Evolutionary conservation across 2,888 invertebrate genomes (phyloP), one percentile per base, ranked within the genome.

Genomic region (Agrenia bidenticulata): DNA sequence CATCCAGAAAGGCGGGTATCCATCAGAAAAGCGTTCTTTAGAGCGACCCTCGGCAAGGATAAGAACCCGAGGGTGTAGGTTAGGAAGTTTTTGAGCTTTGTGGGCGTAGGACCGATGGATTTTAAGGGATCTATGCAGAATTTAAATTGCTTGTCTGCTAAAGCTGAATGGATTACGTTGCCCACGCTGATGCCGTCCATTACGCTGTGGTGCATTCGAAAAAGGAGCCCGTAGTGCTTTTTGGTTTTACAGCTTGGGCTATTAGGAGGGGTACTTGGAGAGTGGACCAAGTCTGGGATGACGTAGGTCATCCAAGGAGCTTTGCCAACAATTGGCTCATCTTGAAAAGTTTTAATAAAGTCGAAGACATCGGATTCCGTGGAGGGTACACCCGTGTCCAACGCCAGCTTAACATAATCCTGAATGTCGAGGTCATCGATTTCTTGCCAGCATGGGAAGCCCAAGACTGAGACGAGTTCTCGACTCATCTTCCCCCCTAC

Each of bases 101-200:
- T 32, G 5, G 32, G 4, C n/a, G n/a, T n/a, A n/a, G n/a, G n/a
- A n/a, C n/a, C n/a, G n/a, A 64, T n/a, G 2, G 70, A 69, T 17
- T 63, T 58, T 11, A 64, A 59, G 1, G 75, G 75, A 45, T 75
- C 75, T 13, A 75, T 57, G 7, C 69, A 60, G 53, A 75, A 75
- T 53, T 70, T 70, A 59, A 75, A 75, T 1, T 71, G 70, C 42
- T 68, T 67, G 45, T 75, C 75, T 1, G 70, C 75, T 2, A 74
- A 60, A n/a, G 66, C 63, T 1, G 65, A 54, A 37, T 74, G 70
- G 1, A 75, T 62, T 13, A 69, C 61, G 27, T 75, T 72, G 2
- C 72, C 75, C 53, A 68, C 66, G 5, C 69, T 69, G 4, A 75
- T 67, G 37, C 62, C 64, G 24, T 64, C 64, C 64, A 64, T 64